Evolutionary conservation across 2,888 invertebrate genomes (phyloP).

Genomic region (Acheta domesticus): DNA sequence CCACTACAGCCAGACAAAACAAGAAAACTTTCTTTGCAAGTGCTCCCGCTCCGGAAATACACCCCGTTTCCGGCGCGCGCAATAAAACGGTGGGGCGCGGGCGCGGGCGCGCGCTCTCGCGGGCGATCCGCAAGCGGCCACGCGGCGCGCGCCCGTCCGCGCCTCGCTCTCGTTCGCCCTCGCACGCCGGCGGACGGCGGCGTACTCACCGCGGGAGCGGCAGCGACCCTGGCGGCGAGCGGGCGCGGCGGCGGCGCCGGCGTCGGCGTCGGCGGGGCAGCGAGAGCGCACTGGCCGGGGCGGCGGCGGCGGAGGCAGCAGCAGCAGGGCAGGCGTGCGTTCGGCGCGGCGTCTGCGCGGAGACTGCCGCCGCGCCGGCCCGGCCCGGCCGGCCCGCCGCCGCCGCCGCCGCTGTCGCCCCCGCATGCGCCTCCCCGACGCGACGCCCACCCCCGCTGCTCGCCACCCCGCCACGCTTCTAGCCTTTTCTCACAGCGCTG

Average conservation of each 20-base stretch:
- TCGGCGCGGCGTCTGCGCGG: not conserved
- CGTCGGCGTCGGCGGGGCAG: not conserved
- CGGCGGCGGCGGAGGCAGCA: not conserved
- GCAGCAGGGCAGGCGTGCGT: not conserved
- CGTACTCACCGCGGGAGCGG: slow-evolving; percentile 3
- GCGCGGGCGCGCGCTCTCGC: not conserved
- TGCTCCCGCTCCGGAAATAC: no score
- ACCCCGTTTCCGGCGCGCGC: no score
- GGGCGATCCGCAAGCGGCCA: not conserved
- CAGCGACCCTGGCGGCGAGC: not conserved
- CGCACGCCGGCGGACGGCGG: not conserved
- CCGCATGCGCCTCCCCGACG: not conserved
- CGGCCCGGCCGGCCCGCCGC: not conserved
- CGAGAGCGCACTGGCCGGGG: not conserved
- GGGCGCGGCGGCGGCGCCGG: not conserved
- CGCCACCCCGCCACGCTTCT: no score
- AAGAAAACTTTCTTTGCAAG: no score
- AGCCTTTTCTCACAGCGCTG: no score
- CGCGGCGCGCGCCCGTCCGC: not conserved
- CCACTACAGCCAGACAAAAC: no score
- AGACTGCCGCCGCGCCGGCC: not conserved
- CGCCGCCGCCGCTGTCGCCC: not conserved
- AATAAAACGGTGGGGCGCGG: not conserved
- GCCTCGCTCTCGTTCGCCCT: not conserved
- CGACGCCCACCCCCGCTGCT: no score